phyloP scores from a whole-genome alignment of 2,797 vertebrate genomes.

The Hirundo rustica region DNA sequence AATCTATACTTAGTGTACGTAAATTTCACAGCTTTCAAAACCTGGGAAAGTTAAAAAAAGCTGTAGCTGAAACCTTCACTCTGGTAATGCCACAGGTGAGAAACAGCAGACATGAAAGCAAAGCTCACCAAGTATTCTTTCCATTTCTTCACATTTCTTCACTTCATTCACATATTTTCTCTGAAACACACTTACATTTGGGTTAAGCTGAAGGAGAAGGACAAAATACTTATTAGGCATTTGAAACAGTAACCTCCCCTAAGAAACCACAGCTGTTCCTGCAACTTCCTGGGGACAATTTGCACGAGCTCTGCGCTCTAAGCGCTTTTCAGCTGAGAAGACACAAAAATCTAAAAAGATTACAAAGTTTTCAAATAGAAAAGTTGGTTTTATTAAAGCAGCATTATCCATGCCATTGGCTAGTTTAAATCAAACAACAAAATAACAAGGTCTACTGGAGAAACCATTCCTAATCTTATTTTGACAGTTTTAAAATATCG shows the following conservation, averaged over 20 bases:
- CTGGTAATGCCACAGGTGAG: neutral
- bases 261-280: neutral
- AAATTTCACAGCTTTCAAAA: neutral
- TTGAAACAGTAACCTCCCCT: neutral
- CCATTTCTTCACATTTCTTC: constrained; percentile 97
- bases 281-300: neutral
- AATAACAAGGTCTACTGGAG: neutral
- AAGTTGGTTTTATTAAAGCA: neutral
- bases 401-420: neutral
- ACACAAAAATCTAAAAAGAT: neutral
- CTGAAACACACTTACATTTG: constrained; percentile 93
- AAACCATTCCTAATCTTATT: neutral
- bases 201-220: constrained; percentile 84
- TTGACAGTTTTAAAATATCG: neutral
- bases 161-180: constrained; percentile 98
- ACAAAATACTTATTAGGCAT: neutral
- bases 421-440: neutral
- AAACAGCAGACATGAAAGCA: neutral
- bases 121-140: constrained; percentile 92
- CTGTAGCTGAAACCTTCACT: neutral
- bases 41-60: neutral
- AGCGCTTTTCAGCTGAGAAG: neutral
- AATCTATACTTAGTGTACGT: neutral
- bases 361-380: neutral
- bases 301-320: neutral